A percentile compares a stretch with the other conserved stretches of the same genome.
Conservation (phyloP, 2,113 vertebrate species). For the Pampusana beccarii region DNA sequence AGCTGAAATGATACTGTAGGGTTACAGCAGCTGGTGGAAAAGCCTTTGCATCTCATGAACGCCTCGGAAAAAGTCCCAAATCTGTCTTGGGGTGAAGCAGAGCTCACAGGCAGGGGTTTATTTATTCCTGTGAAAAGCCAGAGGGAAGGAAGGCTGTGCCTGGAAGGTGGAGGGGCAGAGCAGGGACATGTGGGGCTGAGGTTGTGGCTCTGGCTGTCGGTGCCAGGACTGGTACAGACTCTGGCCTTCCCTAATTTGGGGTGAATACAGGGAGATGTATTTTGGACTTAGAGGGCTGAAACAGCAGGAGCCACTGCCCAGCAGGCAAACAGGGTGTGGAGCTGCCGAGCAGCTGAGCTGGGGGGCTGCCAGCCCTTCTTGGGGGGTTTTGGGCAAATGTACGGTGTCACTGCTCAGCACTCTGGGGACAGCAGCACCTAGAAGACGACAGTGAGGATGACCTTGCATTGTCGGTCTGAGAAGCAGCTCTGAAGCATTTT, state of each 20-base stretch:
- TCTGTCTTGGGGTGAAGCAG: neutral
- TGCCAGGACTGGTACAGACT: neutral
- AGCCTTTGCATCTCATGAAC: neutral
- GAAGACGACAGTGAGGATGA: neutral
- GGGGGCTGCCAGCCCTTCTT: neutral
- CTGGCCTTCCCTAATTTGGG: neutral
- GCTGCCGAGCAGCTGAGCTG: neutral
- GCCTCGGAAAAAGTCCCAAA: neutral
- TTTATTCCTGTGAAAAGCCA: neutral
- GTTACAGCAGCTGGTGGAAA: neutral
- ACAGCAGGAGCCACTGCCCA: neutral
- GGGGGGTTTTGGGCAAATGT: neutral
- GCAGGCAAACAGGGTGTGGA: neutral
- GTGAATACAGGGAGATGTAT: neutral
- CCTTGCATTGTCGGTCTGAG: fast-evolving
- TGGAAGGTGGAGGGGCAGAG: neutral
- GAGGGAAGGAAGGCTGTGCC: neutral
- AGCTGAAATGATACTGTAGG: neutral
- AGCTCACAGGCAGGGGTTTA: neutral
- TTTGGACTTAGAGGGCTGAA: neutral
- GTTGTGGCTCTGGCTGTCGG: neutral
- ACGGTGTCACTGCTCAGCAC: neutral
- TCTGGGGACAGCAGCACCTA: neutral
- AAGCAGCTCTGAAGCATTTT: neutral
- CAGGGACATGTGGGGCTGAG: neutral